Conservation (phyloP, 2,113 vertebrate genomes). For the Python bivittatus region DNA sequence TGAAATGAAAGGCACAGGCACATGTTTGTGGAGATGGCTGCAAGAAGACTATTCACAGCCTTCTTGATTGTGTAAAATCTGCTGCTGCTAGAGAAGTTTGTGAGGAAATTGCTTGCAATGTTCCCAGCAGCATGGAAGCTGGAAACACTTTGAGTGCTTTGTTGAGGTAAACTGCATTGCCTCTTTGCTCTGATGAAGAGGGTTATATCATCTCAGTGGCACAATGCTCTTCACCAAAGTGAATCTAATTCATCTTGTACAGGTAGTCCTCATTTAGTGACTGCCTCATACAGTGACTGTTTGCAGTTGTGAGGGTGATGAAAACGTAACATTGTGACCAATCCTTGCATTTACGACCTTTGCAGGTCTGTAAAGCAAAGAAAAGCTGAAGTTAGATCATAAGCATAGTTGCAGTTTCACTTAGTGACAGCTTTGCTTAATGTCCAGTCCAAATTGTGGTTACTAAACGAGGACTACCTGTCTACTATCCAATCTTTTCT, state of each 20-base stretch:
- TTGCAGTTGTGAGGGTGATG: not conserved
- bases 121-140: not conserved
- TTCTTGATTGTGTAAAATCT: not conserved
- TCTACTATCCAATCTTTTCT: not conserved
- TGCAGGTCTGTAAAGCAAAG: not conserved
- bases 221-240: not conserved
- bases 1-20: not conserved
- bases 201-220: not conserved
- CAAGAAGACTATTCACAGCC: not conserved
- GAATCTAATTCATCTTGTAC: not conserved
- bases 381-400: not conserved
- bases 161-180: not conserved
- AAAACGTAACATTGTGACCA: not conserved
- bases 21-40: not conserved
- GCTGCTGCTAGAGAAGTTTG: not conserved
- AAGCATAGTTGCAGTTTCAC: not conserved
- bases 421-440: not conserved
- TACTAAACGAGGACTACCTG: not conserved
- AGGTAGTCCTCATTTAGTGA: not conserved
- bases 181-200: not conserved
- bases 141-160: not conserved
- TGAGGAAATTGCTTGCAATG: not conserved
- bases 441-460: not conserved
- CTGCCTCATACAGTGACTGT: not conserved
- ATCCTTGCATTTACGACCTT: not conserved